A percentile compares a stretch with the other conserved stretches of the same genome.
Conservation (phyloP, 2,113 vertebrate species). For the Mohoua ochrocephala region DNA sequence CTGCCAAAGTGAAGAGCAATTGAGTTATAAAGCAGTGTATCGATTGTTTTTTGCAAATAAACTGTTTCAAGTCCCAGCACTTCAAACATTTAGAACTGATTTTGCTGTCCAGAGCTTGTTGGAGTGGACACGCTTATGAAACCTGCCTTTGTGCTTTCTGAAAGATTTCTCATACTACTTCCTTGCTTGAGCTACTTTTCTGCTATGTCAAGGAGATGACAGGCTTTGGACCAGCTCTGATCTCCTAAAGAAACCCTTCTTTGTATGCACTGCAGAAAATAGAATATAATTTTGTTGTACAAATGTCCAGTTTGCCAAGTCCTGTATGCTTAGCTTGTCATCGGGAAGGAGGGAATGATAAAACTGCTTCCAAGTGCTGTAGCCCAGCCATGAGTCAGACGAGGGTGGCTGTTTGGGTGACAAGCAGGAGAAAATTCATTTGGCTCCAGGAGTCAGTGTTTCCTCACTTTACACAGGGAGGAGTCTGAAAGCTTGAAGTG, state of each 20-base stretch:
- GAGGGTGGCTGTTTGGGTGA: neutral
- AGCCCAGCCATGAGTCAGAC: neutral
- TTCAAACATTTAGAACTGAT: neutral
- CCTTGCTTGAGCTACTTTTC: constrained; percentile 22
- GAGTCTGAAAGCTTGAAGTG: constrained; percentile 53
- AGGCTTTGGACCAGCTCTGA: neutral
- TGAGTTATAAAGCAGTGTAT: neutral
- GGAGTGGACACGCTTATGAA: neutral
- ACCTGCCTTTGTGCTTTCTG: constrained; percentile 1
- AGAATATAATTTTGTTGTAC: neutral
- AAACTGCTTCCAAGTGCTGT: neutral
- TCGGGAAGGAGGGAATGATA: neutral
- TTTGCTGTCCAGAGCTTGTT: neutral
- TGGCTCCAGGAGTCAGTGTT: constrained; percentile 41
- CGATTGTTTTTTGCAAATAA: neutral
- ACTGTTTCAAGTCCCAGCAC: neutral
- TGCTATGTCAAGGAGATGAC: neutral
- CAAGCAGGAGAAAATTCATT: constrained; percentile 47
- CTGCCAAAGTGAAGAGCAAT: neutral
- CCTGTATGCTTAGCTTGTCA: constrained; percentile 30
- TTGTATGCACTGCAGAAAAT: neutral
- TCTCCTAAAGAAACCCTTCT: neutral
- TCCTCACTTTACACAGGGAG: neutral
- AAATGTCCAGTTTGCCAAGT: constrained; percentile 1
- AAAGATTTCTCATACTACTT: neutral